phyloP scores from a whole-genome alignment of 1,140 invertebrate species.

The Hormaphis cornu region DNA sequence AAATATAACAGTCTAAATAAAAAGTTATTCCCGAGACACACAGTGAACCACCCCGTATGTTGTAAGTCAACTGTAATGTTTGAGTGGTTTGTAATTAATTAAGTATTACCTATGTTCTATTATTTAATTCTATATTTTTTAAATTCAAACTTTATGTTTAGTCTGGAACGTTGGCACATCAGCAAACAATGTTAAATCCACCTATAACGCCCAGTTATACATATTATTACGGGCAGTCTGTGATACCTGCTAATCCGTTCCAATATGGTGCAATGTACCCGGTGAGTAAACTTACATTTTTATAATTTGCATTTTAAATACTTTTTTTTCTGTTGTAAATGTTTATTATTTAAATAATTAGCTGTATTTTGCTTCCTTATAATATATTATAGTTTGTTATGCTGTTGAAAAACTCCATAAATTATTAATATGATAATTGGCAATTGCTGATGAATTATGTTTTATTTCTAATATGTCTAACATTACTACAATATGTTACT shows the following conservation, averaged over 20 bases:
- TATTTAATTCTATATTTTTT: background rate
- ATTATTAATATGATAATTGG: background rate
- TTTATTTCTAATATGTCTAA: no score
- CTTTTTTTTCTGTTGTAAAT: background rate
- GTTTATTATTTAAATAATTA: background rate
- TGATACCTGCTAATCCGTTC: slow-evolving; percentile 58
- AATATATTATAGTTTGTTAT: no score
- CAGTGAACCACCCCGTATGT: no score
- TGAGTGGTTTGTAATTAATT: no score
- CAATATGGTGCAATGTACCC: slow-evolving; percentile 62
- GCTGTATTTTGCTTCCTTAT: background rate
- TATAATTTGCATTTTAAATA: background rate
- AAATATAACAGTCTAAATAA: no score
- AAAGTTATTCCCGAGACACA: no score
- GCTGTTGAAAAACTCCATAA: background rate
- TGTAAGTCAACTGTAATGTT: no score
- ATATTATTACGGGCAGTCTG: slow-evolving; percentile 54
- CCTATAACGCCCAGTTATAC: slow-evolving; percentile 48
- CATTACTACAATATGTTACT: no score
- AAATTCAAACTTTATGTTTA: slow-evolving; percentile 41
- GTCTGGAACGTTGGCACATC: slow-evolving; percentile 51
- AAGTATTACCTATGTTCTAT: no score
- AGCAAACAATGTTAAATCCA: slow-evolving; percentile 51
- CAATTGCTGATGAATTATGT: no score
- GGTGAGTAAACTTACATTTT: slow-evolving; percentile 48